These are phyloP conservation scores for Scaptomyza pallida DNA, from an alignment of 1,140 invertebrate genomes.

Conservation along the genomic window DNA sequence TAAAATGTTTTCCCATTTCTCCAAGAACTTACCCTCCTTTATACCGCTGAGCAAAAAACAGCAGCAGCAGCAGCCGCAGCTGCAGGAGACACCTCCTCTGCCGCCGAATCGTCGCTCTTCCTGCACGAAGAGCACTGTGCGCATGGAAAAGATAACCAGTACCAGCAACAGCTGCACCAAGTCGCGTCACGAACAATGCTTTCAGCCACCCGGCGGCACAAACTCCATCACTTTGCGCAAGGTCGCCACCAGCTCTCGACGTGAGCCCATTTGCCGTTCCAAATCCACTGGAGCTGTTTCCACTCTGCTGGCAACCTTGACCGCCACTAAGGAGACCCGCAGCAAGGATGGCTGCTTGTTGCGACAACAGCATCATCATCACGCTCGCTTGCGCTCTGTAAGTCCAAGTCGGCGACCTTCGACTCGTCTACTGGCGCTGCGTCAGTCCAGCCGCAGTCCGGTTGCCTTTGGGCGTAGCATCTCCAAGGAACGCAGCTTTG, in stretches of 20 bases:
- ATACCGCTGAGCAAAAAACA: conserved; percentile 74
- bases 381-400: conserved; percentile 58
- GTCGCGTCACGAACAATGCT: conserved; percentile 86
- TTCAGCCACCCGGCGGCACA: conserved; percentile 75
- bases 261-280: conserved; percentile 69
- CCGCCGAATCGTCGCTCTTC: conserved; percentile 87
- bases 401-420: conserved; percentile 64
- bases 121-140: conserved; percentile 86
- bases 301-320: conserved; percentile 62
- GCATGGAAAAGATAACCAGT: conserved; percentile 81
- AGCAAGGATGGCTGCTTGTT: conserved; percentile 48
- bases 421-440: conserved; percentile 50
- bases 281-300: conserved; percentile 76
- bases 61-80: conserved; percentile 46
- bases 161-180: conserved; percentile 45
- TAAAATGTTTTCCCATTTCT: conserved; percentile 84
- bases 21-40: conserved; percentile 85
- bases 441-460: conserved; percentile 79
- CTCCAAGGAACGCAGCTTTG: conserved; percentile 83
- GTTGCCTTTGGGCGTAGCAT: conserved; percentile 82
- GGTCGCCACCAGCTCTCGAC: conserved; percentile 33
- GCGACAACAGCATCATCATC: conserved; percentile 60
- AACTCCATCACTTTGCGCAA: conserved; percentile 70
- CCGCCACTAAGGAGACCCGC: conserved; percentile 55
- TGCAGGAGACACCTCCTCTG: conserved; percentile 47